Evolutionary conservation across 2,113 vertebrate genomes (phyloP), one percentile per base, ranked within the genome.

Genomic region (Aspiorhynchus laticeps): DNA sequence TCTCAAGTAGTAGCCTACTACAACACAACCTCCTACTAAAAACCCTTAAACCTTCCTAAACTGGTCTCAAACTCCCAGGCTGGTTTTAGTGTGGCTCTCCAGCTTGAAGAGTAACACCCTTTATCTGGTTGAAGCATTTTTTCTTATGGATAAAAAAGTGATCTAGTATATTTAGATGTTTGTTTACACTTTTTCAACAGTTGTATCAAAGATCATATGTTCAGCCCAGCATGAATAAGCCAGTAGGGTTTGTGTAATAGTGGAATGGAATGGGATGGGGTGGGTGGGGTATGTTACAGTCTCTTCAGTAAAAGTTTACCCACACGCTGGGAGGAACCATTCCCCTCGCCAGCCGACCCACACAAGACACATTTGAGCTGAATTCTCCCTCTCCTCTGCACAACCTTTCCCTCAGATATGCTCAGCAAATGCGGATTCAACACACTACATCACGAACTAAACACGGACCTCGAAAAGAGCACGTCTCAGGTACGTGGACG

Each of bases 271-370:
- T 71, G 46, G 81, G 46, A 59, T 73, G 48, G 28, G 78, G 36
- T 69, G 83, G 51, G 33, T 85, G 78, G 48, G 63, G 78, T 71
- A 73, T 76, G 56, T 73, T 74, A 24, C 43, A 56, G 33, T 74
- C 67, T 74, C 82, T 43, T 73, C 65, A 73, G 82, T 84, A 74
- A 84, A 87, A 84, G 80, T 87, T 87, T 87, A 87, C 63, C 73
- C 73, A 67, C 71, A 82, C 73, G 61, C 65, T 65, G 80, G 86
- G 86, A 87, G 86, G 85, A 88, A 88, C 88, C 88, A 88, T 86
- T 88, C 88, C 74, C 63, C 71, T 48, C 61, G 33, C 80, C 76
- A 38, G 69, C 73, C 31, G 78, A 76, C 87, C 43, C 71, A 81
- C 87, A 77, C 79, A 67, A 75, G 53, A 75, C 80, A 36, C 80